Conservation (phyloP, 2,113 vertebrate genomes). For the Rhynchomys soricoides region DNA sequence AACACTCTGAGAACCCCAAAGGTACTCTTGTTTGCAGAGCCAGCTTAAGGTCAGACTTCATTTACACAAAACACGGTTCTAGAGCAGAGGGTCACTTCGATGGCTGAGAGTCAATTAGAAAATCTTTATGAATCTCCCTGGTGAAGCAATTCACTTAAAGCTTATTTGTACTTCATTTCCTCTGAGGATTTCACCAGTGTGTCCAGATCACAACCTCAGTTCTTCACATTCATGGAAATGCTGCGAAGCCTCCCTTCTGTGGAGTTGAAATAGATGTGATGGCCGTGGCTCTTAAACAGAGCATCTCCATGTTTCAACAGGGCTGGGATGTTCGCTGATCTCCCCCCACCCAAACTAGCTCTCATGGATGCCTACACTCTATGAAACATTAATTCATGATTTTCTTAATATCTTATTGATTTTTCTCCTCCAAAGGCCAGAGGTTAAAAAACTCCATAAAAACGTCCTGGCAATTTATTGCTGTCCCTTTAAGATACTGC, state of each 20-base stretch:
- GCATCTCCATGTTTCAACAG: not conserved
- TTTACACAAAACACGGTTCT: not conserved
- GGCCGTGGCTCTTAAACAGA: rapidly evolving
- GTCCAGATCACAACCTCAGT: rapidly evolving
- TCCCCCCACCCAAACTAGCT: not conserved
- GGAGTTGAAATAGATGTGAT: rapidly evolving
- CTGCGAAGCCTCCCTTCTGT: not conserved
- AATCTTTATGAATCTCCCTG: not conserved
- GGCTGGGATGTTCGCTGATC: not conserved
- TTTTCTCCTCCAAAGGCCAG: constrained; percentile 77
- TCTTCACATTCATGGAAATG: rapidly evolving
- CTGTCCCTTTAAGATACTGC: constrained; percentile 75
- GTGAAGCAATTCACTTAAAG: not conserved
- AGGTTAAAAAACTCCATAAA: constrained; percentile 81
- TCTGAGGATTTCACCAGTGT: not conserved
- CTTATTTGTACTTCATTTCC: constrained; percentile 59
- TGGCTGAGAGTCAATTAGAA: not conserved
- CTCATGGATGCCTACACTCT: constrained; percentile 58
- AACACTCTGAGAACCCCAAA: not conserved
- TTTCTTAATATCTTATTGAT: constrained; percentile 84
- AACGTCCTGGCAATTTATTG: constrained; percentile 73
- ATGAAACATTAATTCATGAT: constrained; percentile 81
- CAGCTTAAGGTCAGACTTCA: too few species aligned
- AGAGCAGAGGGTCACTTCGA: constrained; percentile 15
- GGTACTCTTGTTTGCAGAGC: not conserved